Percentiles rank a stretch among this genome's conserved stretches.
Conservation (phyloP, 2,113 vertebrate species). For the Onychorhynchus coronatus region DNA sequence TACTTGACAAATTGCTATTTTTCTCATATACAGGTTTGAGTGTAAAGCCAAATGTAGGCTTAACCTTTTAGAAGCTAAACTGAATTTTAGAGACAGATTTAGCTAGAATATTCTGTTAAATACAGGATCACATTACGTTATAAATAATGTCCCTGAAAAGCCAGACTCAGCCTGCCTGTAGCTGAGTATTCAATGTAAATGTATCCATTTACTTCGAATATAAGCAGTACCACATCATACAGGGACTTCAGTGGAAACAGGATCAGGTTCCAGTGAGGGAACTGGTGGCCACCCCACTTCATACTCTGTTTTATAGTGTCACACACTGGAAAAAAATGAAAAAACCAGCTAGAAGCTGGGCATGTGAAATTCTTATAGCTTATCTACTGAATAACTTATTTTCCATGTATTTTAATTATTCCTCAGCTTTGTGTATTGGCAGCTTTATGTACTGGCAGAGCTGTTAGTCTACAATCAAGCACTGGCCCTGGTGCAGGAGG, state of each 20-base stretch:
- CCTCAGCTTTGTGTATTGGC: background rate
- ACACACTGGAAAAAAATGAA: background rate
- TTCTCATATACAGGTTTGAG: background rate
- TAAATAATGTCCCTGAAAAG: background rate
- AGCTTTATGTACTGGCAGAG: background rate
- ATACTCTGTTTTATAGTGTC: background rate
- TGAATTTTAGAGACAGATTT: background rate
- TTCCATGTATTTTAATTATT: background rate
- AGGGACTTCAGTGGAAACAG: background rate
- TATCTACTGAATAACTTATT: background rate
- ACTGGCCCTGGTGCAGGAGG: background rate
- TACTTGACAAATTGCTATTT: background rate
- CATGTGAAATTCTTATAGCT: background rate
- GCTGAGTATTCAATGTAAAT: background rate
- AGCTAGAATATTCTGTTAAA: background rate
- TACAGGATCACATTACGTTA: background rate
- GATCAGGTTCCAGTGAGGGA: background rate
- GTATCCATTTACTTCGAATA: background rate
- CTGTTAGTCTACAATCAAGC: background rate
- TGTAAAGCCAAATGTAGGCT: background rate
- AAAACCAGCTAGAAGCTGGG: background rate
- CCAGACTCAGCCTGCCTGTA: background rate
- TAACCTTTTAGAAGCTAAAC: background rate
- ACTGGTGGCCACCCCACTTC: background rate
- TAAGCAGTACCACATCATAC: background rate